phyloP scores from a whole-genome alignment of 2,113 vertebrate genomes.

The Plecotus auritus region DNA sequence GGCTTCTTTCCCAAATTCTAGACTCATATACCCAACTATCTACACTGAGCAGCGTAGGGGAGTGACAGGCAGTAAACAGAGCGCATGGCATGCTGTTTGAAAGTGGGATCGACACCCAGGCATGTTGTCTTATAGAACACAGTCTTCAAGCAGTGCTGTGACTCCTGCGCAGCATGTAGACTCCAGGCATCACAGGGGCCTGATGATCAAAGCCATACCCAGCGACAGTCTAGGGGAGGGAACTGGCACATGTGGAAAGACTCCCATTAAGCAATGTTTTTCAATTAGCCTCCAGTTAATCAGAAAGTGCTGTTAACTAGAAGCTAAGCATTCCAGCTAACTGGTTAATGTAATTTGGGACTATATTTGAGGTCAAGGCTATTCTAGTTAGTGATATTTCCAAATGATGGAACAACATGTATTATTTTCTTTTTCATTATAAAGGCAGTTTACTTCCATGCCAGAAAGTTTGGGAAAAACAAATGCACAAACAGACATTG shows the following conservation, averaged over 20 bases:
- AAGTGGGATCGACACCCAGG: background rate
- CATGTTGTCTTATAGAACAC: background rate
- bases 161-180: background rate
- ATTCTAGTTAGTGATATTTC: conserved; percentile 12
- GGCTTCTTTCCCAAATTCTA: background rate
- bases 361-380: background rate
- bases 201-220: background rate
- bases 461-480: background rate
- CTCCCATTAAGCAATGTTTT: background rate
- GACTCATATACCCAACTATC: background rate
- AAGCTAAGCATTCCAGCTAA: background rate
- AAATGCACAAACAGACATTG: background rate
- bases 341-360: conserved; percentile 45
- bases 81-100: background rate
- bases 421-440: background rate
- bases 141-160: background rate
- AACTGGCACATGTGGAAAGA: background rate
- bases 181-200: background rate
- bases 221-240: background rate
- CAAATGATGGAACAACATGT: background rate
- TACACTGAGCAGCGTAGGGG: background rate
- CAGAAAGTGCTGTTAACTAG: background rate
- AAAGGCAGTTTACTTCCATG: background rate
- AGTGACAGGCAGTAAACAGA: background rate
- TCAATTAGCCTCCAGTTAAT: conserved; percentile 23